These are phyloP conservation scores for Nesogale talazaci DNA, from an alignment of 2,113 vertebrate genomes.

Conservation along the genomic window DNA sequence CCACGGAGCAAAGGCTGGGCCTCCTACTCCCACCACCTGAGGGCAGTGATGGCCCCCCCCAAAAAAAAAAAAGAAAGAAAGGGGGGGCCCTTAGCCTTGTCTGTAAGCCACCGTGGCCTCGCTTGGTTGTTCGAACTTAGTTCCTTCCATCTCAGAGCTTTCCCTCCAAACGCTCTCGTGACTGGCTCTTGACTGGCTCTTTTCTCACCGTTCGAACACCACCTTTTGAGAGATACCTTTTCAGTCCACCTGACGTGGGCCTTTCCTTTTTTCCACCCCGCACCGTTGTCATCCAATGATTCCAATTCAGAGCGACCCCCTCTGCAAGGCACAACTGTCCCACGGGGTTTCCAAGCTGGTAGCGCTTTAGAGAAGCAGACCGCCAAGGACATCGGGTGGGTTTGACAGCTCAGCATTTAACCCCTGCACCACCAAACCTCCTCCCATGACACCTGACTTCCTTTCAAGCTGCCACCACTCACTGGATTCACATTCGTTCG, in stretches of 20 bases:
- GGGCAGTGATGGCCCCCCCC: too few species aligned
- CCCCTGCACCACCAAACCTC: background rate
- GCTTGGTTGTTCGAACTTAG: background rate
- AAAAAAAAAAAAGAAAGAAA: too few species aligned
- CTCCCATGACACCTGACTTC: background rate
- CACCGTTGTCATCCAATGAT: background rate
- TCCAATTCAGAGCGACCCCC: background rate
- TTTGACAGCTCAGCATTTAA: background rate
- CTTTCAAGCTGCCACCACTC: background rate
- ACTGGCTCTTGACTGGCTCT: background rate
- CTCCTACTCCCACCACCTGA: too few species aligned
- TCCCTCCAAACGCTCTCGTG: too few species aligned
- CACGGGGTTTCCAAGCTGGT: background rate
- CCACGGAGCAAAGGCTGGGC: too few species aligned
- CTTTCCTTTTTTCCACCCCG: background rate
- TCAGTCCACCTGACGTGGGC: background rate
- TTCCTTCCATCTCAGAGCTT: background rate
- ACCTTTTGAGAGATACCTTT: constrained; percentile 20
- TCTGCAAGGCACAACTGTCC: background rate
- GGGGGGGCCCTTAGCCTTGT: too few species aligned
- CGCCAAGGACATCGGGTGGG: background rate
- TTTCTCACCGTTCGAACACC: background rate
- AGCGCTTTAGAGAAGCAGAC: background rate
- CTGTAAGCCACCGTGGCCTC: background rate
- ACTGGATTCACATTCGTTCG: background rate